Base-by-base conservation (phyloP, 92 coral and sea anemone genomes). In the Palythoa grandiflora region DNA sequence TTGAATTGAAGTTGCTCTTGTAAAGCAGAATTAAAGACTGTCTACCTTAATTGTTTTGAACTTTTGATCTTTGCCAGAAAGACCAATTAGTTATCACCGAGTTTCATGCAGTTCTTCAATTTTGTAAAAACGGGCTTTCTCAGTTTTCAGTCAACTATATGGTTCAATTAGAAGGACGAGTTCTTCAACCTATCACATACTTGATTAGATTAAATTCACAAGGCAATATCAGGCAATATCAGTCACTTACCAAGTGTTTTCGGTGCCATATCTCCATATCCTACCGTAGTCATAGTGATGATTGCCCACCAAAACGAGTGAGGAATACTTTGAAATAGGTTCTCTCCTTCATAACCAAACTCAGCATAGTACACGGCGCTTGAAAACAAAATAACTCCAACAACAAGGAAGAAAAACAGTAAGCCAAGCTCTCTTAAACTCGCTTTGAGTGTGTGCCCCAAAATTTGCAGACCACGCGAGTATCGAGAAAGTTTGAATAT, bases 241-340 rank as follows among this genome's bases (percentile, higher is more conserved):
- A 38, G 36, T 53, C 12, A 19, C 98, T 84, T 93, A 95, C 98
- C 98, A n/a, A 93, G 73, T 39, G 98, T 95, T 92, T 95, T 86
- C 7, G 99, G 99, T 2, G 88, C 91, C 90, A 95, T 93, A 87
- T 97, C 99, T 61, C 99, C 99, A 51, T 97, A 97, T 2, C 99
- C 99, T 4, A 97, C 99, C 0, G 99, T 97, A 13, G 99, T 97
- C 99, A 97, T 97, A 55, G 99, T 97, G 13, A 97, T 96, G 9
- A 97, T 94, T 0, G 99, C 96, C 99, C 99, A 97, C 99, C 99
- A 97, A 68, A 97, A 97, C 13, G 98, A 94, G 54, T 97, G 99
- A 0, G 99, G 99, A 40, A 97, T 97, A 65, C 99, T 97, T 73
- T 71, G 71, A 71, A 97, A 97, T 1, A 86, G 91, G 11, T 89